These are phyloP conservation scores for Lobophora halterata DNA, from an alignment of 2,888 invertebrate genomes.

Conservation along the genomic window DNA sequence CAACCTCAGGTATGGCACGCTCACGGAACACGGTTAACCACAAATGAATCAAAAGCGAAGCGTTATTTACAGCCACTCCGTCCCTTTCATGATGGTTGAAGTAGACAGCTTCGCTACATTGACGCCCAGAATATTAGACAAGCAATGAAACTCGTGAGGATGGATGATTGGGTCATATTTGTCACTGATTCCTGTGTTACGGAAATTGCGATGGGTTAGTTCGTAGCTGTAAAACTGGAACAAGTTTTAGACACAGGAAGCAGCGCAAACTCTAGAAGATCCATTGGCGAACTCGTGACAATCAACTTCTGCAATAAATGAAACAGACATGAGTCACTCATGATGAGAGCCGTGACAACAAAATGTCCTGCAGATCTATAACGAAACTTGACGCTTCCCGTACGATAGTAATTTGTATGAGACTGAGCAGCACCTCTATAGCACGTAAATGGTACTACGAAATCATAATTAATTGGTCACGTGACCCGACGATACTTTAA, in stretches of 20 bases:
- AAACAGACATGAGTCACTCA: no score
- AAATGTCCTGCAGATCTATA: no score
- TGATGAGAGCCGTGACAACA: no score
- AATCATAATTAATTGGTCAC: no score
- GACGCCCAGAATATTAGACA: slow-evolving; percentile 29
- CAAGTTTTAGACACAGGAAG: slow-evolving; percentile 44
- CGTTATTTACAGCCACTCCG: slow-evolving; percentile 52
- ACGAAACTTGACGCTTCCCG: no score
- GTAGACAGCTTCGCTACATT: slow-evolving; percentile 31
- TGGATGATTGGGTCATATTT: slow-evolving; percentile 9
- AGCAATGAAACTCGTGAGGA: slow-evolving; percentile 22
- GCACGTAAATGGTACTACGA: no score
- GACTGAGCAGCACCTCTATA: no score
- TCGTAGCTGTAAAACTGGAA: slow-evolving; percentile 18
- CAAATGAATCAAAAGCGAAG: slow-evolving; percentile 60
- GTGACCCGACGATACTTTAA: no score
- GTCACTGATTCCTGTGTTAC: slow-evolving; percentile 25
- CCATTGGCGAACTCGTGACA: slow-evolving; percentile 34
- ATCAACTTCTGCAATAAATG: no score
- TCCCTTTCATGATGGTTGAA: slow-evolving; percentile 31
- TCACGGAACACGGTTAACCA: slow-evolving; percentile 62
- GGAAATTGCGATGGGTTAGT: slow-evolving; percentile 22
- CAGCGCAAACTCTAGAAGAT: slow-evolving; percentile 33
- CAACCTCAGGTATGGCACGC: slow-evolving; percentile 44
- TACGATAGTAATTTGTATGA: no score